Percentiles rank a stretch among this genome's conserved stretches.
phyloP scores from a whole-genome alignment of 2,888 invertebrate species.

The Parnassius smintheus region DNA sequence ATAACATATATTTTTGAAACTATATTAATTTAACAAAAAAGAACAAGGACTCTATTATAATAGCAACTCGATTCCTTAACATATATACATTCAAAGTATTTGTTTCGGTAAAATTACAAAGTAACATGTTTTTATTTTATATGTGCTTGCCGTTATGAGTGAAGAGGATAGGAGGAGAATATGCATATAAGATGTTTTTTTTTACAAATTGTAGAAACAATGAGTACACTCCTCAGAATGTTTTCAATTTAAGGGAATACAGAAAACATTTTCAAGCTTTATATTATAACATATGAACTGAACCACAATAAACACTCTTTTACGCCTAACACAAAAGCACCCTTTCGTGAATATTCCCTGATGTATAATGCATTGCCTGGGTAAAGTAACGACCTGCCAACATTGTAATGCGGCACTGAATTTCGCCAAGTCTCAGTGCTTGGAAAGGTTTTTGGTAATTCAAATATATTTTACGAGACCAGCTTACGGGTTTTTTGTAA shows the following conservation, averaged over 20 bases:
- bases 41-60: no score
- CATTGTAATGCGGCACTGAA: constrained; percentile 7
- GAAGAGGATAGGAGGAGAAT: no score
- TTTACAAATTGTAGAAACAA: no score
- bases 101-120: no score
- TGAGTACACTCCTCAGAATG: no score
- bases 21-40: no score
- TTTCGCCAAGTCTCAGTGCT: constrained; percentile 1
- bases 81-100: no score
- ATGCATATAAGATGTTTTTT: no score
- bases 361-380: constrained; percentile 21
- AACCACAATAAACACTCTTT: constrained; percentile 16
- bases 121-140: no score
- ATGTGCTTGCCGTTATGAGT: no score
- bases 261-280: neutral
- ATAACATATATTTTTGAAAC: no score
- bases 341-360: constrained; percentile 17
- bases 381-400: constrained; percentile 18
- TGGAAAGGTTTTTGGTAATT: constrained; percentile 6
- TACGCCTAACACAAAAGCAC: constrained; percentile 11
- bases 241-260: neutral
- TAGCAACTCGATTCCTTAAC: no score
- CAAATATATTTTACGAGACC: constrained; percentile 3
- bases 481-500: neutral
- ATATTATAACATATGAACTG: neutral